Evolutionary conservation across 2,888 invertebrate species (phyloP).

Genomic region (Rhabditoides inermis): DNA sequence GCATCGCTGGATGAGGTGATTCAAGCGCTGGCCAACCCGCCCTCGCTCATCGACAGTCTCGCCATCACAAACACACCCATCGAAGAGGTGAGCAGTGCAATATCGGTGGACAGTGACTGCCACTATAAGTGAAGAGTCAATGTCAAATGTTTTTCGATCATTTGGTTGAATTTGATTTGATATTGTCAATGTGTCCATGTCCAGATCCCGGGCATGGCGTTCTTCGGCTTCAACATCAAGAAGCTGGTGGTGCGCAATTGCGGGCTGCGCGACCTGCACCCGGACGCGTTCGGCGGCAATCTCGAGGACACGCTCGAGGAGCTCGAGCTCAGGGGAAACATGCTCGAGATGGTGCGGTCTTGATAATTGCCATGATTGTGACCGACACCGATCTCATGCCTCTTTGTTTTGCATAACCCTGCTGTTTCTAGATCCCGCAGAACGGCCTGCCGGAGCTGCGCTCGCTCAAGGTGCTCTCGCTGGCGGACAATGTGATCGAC

Average conservation of each 20-base stretch:
- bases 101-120: no score
- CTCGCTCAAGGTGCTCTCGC: constrained; percentile 14
- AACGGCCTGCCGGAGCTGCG: constrained; percentile 9
- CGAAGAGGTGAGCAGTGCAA: constrained; percentile 19
- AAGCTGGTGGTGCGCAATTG: constrained; percentile 40
- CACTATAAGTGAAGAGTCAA: no score
- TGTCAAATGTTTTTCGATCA: no score
- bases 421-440: no score
- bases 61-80: constrained; percentile 44
- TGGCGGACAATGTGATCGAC: constrained; percentile 37
- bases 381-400: no score
- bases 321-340: constrained; percentile 40
- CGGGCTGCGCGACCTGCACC: constrained; percentile 32
- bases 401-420: no score
- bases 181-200: constrained; percentile 5
- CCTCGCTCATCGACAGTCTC: constrained; percentile 35
- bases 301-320: constrained; percentile 30
- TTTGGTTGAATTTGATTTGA: background rate
- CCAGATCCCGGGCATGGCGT: constrained; percentile 37
- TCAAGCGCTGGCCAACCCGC: constrained; percentile 25
- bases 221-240: constrained; percentile 35
- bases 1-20: constrained; percentile 30
- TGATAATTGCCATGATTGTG: no score
- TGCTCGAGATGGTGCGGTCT: constrained; percentile 22
- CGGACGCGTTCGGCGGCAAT: constrained; percentile 34